Percentiles rank a stretch among this genome's conserved stretches.
Evolutionary conservation across 1,140 invertebrate genomes (phyloP).

Genomic region (Diachasmimorpha longicaudata): DNA sequence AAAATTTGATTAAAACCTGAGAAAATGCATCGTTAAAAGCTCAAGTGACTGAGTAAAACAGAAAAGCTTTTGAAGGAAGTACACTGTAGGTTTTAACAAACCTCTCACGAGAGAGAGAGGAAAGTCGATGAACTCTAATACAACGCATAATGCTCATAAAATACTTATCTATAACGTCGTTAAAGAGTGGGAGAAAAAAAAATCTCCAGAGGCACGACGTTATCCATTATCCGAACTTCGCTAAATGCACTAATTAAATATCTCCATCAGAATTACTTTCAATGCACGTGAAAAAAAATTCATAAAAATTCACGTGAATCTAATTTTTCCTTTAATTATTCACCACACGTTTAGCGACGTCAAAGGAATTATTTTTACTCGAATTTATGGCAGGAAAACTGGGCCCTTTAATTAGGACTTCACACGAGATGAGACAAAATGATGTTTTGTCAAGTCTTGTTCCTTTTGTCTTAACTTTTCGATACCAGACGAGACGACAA

Average conservation of each 20-base stretch:
- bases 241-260: neutral
- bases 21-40: neutral
- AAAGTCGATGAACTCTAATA: conserved; percentile 7
- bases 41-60: neutral
- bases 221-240: neutral
- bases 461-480: too few species aligned
- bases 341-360: too few species aligned
- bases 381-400: too few species aligned
- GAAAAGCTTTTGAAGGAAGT: neutral
- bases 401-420: too few species aligned
- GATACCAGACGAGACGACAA: too few species aligned
- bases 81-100: neutral
- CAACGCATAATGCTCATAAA: conserved; percentile 3
- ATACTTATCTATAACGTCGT: neutral
- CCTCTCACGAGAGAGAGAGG: neutral
- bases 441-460: too few species aligned
- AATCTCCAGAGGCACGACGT: neutral
- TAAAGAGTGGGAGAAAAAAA: neutral
- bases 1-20: conserved; percentile 1
- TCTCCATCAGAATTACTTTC: neutral
- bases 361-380: too few species aligned
- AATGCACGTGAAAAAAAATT: neutral
- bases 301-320: neutral
- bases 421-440: too few species aligned
- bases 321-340: too few species aligned